These are phyloP conservation scores for Drosophila serrata DNA, from an alignment of 1,140 invertebrate species.

Conservation along the genomic window DNA sequence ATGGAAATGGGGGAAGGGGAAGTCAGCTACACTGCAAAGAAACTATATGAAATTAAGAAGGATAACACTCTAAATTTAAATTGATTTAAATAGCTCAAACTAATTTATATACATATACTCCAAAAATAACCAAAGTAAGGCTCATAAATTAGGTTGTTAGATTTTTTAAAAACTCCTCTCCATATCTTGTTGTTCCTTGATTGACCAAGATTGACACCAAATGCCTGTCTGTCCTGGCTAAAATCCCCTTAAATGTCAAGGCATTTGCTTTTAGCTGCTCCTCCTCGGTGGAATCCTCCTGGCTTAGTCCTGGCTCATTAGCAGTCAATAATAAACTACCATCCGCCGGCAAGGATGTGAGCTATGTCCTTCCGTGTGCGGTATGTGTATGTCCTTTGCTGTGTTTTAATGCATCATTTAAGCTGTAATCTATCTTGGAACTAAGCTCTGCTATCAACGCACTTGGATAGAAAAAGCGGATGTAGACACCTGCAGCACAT, in stretches of 20 bases:
- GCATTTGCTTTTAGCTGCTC: slow-evolving; percentile 49
- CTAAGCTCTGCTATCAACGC: slow-evolving; percentile 61
- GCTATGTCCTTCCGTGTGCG: neutral
- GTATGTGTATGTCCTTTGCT: slow-evolving; percentile 25
- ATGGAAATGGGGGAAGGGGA: slow-evolving; percentile 13
- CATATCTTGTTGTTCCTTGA: neutral
- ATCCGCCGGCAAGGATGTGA: slow-evolving; percentile 2
- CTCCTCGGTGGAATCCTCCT: slow-evolving; percentile 17
- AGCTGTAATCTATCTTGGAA: slow-evolving; percentile 64
- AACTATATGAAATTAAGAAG: neutral
- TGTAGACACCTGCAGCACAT: slow-evolving; percentile 23
- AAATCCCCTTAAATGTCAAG: slow-evolving; percentile 60
- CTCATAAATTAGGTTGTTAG: neutral
- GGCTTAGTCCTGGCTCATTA: slow-evolving; percentile 59
- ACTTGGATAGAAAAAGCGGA: slow-evolving; percentile 15
- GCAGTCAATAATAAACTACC: slow-evolving; percentile 59
- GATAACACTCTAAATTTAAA: neutral
- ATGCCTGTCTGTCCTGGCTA: slow-evolving; percentile 8
- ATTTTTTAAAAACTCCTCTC: neutral
- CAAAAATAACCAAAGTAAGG: neutral
- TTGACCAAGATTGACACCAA: slow-evolving; percentile 39
- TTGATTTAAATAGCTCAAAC: neutral
- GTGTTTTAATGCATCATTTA: slow-evolving; percentile 69
- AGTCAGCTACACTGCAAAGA: neutral
- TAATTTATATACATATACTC: neutral